Evolutionary conservation across 2,888 invertebrate species (phyloP), one percentile per base, ranked within the genome.

Genomic region (Andrena praecox): DNA sequence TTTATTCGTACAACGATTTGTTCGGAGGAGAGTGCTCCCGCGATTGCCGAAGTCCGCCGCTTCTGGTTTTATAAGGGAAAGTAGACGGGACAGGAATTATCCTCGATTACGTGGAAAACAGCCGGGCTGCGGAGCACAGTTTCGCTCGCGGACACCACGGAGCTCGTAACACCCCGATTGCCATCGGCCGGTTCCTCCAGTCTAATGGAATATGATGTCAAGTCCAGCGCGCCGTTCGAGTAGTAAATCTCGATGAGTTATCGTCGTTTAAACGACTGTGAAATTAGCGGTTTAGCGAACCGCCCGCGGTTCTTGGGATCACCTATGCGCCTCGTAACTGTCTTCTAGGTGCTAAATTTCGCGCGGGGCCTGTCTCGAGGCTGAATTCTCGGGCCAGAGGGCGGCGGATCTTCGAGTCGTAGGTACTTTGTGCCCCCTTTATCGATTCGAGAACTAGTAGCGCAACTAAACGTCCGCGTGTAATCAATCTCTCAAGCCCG

Each of bases 321-420:
- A 85, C 78, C 85, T 89, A 90, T 89, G 91, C 87, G 85, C 88
- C 86, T 92, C 92, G 91, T 93, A 93, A 94, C 93, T 93, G 93
- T 93, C 93, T 93, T 92, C 90, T 89, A 93, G 93, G 93, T 93
- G 93, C 91, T 93, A 93, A 93, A 93, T 91, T 93, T 91, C 84
- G 83, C 85, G 66, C n/a, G 80, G 64, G 69, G 73, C 69, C 75
- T 48, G 42, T 75, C 52, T 27, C 52, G 33, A 12, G 71, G 27
- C 7, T 50, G 3, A 35, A 83, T 35, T 67, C 67, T 52, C 20
- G 2, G 6, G 8, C 5, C 8, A 0, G 6, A 10, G 10, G 4
- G 8, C 10, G 35, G n/a, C 24, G 56, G 35, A 3, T 29, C 16
- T 60, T 10, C 20, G n/a, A 42, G 42, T 35, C 27, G 20, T 3